Evolutionary conservation across 2,113 vertebrate genomes (phyloP).

Genomic region (Platichthys stellatus): DNA sequence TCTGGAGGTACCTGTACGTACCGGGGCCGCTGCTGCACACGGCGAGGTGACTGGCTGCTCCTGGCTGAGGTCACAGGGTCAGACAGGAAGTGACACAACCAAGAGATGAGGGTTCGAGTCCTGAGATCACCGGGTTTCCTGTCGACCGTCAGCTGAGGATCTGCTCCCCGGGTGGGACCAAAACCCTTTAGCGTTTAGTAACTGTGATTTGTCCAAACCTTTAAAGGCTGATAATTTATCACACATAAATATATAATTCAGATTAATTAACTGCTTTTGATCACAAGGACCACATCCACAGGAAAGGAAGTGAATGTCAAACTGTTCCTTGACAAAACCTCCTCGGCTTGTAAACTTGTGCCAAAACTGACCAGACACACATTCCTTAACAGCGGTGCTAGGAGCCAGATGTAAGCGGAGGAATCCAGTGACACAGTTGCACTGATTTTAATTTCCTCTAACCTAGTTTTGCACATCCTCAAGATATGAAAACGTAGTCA

Average conservation of each 20-base stretch:
- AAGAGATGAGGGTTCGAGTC: neutral
- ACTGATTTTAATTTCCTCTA: neutral
- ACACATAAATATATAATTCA: too few relatives aligned
- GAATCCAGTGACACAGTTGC: neutral
- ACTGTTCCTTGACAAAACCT: neutral
- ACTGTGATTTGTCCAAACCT: neutral
- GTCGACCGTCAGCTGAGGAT: neutral
- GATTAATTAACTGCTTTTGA: neutral
- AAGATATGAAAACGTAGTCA: neutral
- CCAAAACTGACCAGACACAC: slow-evolving; percentile 6
- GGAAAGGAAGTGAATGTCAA: neutral
- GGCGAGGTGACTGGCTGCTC: slow-evolving; percentile 71
- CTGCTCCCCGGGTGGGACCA: neutral
- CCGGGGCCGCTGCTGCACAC: slow-evolving; percentile 72
- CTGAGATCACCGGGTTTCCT: neutral
- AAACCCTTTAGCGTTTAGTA: neutral
- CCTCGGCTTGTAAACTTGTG: slow-evolving; percentile 4
- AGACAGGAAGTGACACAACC: neutral
- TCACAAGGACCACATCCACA: neutral
- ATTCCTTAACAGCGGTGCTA: slow-evolving; percentile 30
- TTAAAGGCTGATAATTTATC: neutral
- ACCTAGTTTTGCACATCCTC: neutral
- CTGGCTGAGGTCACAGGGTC: too few relatives aligned
- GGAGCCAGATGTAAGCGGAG: too few relatives aligned
- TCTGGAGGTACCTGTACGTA: slow-evolving; percentile 92